Percentiles rank a stretch among this genome's conserved stretches.
Conservation (phyloP, 2,888 invertebrate genomes). For the Alcis repandata region DNA sequence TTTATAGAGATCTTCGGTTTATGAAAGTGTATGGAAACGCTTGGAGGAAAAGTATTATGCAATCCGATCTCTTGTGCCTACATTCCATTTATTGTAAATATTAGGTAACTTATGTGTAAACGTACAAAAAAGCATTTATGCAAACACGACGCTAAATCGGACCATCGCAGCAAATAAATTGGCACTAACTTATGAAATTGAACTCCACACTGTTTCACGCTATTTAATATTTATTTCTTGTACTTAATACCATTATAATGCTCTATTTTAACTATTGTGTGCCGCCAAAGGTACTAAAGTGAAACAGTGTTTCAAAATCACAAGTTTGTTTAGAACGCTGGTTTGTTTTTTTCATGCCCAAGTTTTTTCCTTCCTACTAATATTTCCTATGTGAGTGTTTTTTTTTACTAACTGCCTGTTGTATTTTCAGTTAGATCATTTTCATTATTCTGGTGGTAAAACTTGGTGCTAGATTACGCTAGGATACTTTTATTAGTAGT, state of each 20-base stretch:
- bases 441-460: constrained; percentile 70
- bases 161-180: constrained; percentile 66
- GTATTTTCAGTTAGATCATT: constrained; percentile 57
- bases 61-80: constrained; percentile 52
- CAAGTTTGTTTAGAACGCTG: constrained; percentile 48
- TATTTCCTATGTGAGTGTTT: constrained; percentile 62
- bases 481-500: constrained; percentile 33
- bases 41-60: constrained; percentile 27
- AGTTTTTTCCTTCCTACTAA: constrained; percentile 69
- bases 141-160: constrained; percentile 56
- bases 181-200: constrained; percentile 60
- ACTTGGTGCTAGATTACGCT: constrained; percentile 74
- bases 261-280: neutral
- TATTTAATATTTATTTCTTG: neutral
- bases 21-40: constrained; percentile 18
- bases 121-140: constrained; percentile 45
- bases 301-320: constrained; percentile 45
- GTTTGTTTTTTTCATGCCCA: constrained; percentile 44
- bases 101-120: constrained; percentile 18
- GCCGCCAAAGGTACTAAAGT: constrained; percentile 3
- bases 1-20: constrained; percentile 13
- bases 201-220: constrained; percentile 55
- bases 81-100: constrained; percentile 52
- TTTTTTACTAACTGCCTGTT: constrained; percentile 75
- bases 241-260: neutral